phyloP scores from a whole-genome alignment of 2,113 vertebrate species.

The Lepidothrix coronata region DNA sequence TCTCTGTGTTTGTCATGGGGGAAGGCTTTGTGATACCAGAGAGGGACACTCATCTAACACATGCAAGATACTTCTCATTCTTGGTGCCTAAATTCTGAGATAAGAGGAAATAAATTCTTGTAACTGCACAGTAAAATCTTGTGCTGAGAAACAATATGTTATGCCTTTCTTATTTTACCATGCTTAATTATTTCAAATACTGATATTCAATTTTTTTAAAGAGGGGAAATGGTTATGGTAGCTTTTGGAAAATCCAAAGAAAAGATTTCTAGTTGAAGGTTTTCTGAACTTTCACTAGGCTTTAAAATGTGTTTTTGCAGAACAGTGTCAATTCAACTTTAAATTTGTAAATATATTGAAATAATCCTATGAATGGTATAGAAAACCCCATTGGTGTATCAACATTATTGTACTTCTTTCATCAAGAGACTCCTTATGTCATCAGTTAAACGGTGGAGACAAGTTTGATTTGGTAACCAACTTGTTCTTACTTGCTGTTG shows the following conservation, averaged over 20 bases:
- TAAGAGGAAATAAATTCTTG: background rate
- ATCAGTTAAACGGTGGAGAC: background rate
- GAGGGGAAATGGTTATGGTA: accelerated
- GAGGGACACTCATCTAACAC: no score
- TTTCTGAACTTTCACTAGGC: background rate
- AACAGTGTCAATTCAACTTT: background rate
- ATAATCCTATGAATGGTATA: background rate
- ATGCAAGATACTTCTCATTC: background rate
- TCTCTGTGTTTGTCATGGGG: background rate
- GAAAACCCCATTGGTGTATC: accelerated
- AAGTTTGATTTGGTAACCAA: background rate
- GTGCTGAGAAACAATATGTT: background rate
- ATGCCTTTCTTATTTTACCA: background rate
- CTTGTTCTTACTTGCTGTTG: background rate
- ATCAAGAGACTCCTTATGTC: background rate
- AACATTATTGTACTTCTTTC: background rate
- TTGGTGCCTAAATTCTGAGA: background rate
- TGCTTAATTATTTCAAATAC: background rate
- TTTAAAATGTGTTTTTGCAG: background rate
- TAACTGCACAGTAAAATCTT: background rate
- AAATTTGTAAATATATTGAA: background rate
- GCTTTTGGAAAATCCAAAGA: background rate
- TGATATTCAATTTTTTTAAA: no score
- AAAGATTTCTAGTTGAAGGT: background rate
- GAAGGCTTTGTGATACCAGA: background rate